phyloP scores from a whole-genome alignment of 2,797 vertebrate species.

The Meda fulgida region DNA sequence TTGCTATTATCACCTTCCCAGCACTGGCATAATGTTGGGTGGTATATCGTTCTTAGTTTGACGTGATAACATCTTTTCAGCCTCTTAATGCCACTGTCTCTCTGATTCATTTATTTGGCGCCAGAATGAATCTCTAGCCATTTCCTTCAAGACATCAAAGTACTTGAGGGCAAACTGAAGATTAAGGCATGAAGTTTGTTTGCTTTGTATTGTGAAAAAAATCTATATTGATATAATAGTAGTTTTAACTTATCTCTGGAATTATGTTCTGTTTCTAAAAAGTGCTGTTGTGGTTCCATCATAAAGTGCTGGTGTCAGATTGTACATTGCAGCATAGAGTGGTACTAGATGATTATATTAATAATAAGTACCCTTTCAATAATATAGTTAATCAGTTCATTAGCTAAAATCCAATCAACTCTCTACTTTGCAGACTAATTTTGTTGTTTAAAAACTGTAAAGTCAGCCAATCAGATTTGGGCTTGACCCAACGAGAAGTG shows the following conservation, averaged over 20 bases:
- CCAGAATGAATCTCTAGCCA: constrained; percentile 12
- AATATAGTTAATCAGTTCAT: not conserved
- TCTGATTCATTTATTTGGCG: constrained; percentile 28
- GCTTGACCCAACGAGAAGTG: not conserved
- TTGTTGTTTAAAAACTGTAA: not conserved
- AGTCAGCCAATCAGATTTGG: not conserved
- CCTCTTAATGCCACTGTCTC: constrained; percentile 31
- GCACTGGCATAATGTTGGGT: constrained; percentile 30
- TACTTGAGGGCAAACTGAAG: not conserved
- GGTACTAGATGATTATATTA: not conserved
- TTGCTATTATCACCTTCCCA: constrained; percentile 17
- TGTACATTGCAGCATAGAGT: not conserved
- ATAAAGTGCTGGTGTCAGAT: not conserved
- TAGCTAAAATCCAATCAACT: not conserved
- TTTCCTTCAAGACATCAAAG: not conserved
- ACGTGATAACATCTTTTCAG: constrained; percentile 45
- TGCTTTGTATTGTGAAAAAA: not conserved
- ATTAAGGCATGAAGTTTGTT: not conserved
- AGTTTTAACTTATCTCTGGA: not conserved
- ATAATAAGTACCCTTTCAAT: not conserved
- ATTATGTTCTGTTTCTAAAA: not conserved
- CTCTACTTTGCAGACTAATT: not conserved
- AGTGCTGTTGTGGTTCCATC: not conserved
- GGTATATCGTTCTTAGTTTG: constrained; percentile 36
- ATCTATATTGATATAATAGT: not conserved